phyloP scores from a whole-genome alignment of 2,797 vertebrate species.

The Helicolenus hilgendorfi region DNA sequence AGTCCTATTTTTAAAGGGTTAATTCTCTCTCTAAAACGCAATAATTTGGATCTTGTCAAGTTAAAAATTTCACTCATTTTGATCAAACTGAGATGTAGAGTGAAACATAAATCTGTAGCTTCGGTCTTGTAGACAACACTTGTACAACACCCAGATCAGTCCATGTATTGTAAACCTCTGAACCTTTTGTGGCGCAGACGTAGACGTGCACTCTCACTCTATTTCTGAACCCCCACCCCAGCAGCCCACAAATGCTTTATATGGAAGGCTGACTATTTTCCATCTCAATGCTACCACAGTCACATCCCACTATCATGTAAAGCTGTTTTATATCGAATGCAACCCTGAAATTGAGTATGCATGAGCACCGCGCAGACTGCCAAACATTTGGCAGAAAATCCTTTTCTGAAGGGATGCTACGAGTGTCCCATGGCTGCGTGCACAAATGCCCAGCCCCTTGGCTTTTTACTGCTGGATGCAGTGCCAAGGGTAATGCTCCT shows the following conservation, averaged over 20 bases:
- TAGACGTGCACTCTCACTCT: slow-evolving; percentile 3
- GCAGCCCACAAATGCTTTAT: slow-evolving; percentile 60
- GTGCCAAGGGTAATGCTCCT: slow-evolving; percentile 56
- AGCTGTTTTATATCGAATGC: slow-evolving; percentile 82
- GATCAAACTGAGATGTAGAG: not conserved
- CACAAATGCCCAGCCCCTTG: slow-evolving; percentile 67
- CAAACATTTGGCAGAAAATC: slow-evolving; percentile 80
- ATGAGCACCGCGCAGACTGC: slow-evolving; percentile 77
- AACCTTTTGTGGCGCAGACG: slow-evolving; percentile 26
- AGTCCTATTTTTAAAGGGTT: slow-evolving; percentile 9
- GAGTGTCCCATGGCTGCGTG: slow-evolving; percentile 73
- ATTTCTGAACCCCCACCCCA: slow-evolving; percentile 31
- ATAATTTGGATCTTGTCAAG: not conserved
- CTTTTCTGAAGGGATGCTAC: slow-evolving; percentile 76
- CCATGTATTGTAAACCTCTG: slow-evolving; percentile 2
- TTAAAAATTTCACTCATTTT: not conserved
- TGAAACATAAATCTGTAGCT: not conserved
- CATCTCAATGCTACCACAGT: slow-evolving; percentile 76
- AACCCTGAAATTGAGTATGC: slow-evolving; percentile 82
- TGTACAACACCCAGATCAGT: not conserved
- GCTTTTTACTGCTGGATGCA: slow-evolving; percentile 66
- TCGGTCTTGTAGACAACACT: not conserved
- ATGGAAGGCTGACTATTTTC: slow-evolving; percentile 74
- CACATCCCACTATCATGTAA: slow-evolving; percentile 81
- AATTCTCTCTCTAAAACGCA: not conserved